These are phyloP conservation scores for Scopus umbretta DNA, from an alignment of 2,113 vertebrate species.

Conservation along the genomic window DNA sequence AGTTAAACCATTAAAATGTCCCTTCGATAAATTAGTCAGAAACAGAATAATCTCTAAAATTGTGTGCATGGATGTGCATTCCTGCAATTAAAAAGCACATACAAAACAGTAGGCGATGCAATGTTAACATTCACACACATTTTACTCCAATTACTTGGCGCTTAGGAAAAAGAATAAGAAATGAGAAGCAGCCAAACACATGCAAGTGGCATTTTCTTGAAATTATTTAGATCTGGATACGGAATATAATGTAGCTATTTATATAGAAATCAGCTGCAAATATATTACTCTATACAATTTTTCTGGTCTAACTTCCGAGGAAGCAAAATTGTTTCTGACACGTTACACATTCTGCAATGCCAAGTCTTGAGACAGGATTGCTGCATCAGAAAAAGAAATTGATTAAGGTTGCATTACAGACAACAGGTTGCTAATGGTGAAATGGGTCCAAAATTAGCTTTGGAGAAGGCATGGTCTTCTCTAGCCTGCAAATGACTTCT, in stretches of 20 bases:
- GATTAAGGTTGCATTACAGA: conserved; percentile 37
- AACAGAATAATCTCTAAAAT: conserved; percentile 4
- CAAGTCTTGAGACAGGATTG: conserved; percentile 63
- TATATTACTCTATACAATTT: background rate
- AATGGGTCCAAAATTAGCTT: conserved; percentile 43
- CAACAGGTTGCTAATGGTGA: conserved; percentile 29
- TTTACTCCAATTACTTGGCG: conserved; percentile 34
- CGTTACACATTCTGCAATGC: conserved; percentile 22
- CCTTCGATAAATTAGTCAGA: background rate
- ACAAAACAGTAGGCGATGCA: conserved; percentile 33
- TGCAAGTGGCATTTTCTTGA: conserved; percentile 32
- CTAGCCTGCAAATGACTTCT: conserved; percentile 55
- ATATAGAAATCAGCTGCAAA: background rate
- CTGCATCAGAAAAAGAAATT: conserved; percentile 52
- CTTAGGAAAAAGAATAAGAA: conserved; percentile 5
- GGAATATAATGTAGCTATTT: background rate
- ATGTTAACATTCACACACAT: conserved; percentile 39
- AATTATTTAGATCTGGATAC: conserved; percentile 6
- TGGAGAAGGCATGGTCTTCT: conserved; percentile 54
- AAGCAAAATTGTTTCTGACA: conserved; percentile 23
- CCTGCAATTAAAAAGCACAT: conserved; percentile 48
- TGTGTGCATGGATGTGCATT: conserved; percentile 9
- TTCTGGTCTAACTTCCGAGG: background rate
- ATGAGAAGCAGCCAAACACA: conserved; percentile 31
- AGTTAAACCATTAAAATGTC: background rate